phyloP scores from a whole-genome alignment of 1,140 invertebrate species.

The Brachionus plicatilis region DNA sequence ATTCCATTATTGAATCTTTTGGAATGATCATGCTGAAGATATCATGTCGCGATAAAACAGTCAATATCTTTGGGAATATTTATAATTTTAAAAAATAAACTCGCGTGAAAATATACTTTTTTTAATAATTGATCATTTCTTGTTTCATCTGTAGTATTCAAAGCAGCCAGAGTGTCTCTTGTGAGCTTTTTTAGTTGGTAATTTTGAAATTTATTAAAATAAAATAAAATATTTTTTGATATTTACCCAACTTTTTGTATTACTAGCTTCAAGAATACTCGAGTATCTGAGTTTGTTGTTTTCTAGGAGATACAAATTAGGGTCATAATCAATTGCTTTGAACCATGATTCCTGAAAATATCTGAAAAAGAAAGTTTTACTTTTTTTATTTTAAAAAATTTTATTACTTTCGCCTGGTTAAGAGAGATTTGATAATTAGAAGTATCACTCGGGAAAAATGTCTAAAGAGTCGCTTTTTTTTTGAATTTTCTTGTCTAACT shows the following conservation, averaged over 20 bases:
- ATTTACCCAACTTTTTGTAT: constrained; percentile 30
- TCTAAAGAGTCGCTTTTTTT: background rate
- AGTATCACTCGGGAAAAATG: constrained; percentile 7
- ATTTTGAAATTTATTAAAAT: background rate
- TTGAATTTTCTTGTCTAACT: background rate
- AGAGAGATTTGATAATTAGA: constrained; percentile 19
- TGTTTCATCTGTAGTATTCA: background rate
- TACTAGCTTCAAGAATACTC: background rate
- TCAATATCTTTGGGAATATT: background rate
- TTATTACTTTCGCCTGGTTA: constrained; percentile 30
- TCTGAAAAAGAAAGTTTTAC: background rate
- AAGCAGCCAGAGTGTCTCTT: background rate
- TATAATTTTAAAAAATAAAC: background rate
- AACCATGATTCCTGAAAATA: constrained; percentile 30
- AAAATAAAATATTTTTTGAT: background rate
- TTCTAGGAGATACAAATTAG: background rate
- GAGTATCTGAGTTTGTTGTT: background rate
- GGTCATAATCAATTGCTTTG: background rate
- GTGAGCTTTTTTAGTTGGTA: background rate
- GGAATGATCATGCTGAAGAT: constrained; percentile 10
- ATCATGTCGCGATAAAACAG: background rate
- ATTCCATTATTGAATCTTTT: background rate
- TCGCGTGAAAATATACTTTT: background rate
- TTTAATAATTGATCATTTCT: background rate
- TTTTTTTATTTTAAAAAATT: background rate